Evolutionary conservation across 2,113 vertebrate species (phyloP).

Genomic region (Ornithorhynchus anatinus): DNA sequence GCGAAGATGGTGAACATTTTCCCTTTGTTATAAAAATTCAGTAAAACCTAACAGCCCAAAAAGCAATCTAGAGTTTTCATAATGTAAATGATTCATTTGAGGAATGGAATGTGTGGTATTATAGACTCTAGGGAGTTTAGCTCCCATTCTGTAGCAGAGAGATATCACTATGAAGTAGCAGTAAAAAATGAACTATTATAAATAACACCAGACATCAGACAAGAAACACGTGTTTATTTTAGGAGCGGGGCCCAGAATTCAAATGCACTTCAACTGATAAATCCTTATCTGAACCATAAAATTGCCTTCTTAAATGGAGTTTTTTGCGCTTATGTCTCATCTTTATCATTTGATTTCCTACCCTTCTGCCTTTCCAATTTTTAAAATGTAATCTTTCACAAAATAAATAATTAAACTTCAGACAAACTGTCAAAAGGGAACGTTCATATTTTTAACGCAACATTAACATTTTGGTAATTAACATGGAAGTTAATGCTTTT

Average conservation of each 20-base stretch:
- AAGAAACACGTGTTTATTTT: constrained; percentile 8
- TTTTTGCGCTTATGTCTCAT: constrained; percentile 38
- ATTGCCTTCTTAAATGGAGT: constrained; percentile 20
- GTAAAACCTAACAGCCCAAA: too few relatives aligned
- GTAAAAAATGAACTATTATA: neutral
- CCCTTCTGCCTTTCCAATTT: constrained; percentile 43
- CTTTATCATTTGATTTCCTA: constrained; percentile 43
- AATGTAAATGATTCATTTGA: constrained; percentile 13
- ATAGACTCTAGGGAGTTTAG: neutral
- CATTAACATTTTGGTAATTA: constrained; percentile 82
- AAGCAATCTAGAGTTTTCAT: neutral
- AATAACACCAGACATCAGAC: constrained; percentile 3
- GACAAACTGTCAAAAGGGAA: constrained; percentile 80
- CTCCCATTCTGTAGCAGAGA: neutral
- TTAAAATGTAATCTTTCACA: constrained; percentile 58
- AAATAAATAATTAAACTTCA: constrained; percentile 77
- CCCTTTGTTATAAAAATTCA: too few relatives aligned
- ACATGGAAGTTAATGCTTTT: constrained; percentile 81
- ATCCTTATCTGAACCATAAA: neutral
- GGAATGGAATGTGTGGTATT: neutral
- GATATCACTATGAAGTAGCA: neutral
- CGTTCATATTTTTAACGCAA: constrained; percentile 77
- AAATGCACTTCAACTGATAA: constrained; percentile 13
- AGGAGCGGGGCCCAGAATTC: neutral
- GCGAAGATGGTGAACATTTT: too few relatives aligned